phyloP scores from a whole-genome alignment of 2,888 invertebrate species.

The Nomada hirtipes region DNA sequence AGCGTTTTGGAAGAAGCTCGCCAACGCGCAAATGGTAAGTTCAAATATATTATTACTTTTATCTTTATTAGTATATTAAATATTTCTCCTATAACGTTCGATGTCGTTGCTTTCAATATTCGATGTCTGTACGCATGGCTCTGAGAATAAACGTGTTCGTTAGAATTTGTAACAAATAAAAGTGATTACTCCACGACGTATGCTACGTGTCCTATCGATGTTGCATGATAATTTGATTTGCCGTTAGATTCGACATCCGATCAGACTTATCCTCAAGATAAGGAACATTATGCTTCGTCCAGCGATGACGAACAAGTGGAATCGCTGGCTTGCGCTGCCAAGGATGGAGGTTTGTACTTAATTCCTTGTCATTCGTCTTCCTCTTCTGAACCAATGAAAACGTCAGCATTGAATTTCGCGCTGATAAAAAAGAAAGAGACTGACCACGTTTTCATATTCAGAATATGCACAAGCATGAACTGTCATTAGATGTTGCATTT shows the following conservation, averaged over 20 bases:
- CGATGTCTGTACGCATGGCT: background rate
- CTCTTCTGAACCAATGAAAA: background rate
- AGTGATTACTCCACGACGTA: too few relatives aligned
- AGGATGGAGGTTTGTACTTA: conserved; percentile 85
- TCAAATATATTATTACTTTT: background rate
- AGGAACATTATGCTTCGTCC: conserved; percentile 81
- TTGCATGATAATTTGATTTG: conserved; percentile 76
- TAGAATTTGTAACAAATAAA: too few relatives aligned
- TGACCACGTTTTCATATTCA: background rate
- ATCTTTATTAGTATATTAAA: background rate
- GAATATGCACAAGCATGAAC: background rate
- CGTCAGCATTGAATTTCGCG: background rate
- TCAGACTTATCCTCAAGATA: conserved; percentile 86
- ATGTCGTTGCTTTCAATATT: background rate
- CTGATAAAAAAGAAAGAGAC: background rate
- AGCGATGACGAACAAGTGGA: conserved; percentile 82
- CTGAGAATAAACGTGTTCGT: background rate
- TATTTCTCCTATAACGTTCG: too few relatives aligned
- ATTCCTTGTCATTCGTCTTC: background rate
- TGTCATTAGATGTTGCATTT: conserved; percentile 60
- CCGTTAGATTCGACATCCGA: conserved; percentile 88
- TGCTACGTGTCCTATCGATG: conserved; percentile 33
- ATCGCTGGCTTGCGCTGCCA: conserved; percentile 82
- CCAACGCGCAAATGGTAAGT: conserved; percentile 93
- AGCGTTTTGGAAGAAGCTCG: conserved; percentile 96